phyloP scores from a whole-genome alignment of 1,140 invertebrate genomes.

The Epicauta chinensis region DNA sequence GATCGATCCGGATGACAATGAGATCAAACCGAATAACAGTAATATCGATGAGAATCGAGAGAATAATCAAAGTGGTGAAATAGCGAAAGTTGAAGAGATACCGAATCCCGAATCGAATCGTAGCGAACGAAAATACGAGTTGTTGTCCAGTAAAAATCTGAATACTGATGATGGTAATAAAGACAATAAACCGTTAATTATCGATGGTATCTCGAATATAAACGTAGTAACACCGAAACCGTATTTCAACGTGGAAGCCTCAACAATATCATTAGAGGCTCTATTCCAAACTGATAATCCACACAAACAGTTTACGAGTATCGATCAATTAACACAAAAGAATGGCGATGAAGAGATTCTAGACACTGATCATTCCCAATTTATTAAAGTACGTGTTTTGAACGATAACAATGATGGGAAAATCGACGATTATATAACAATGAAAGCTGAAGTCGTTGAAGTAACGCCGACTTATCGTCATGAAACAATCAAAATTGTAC shows the following conservation, averaged over 20 bases:
- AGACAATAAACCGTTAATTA: constrained; percentile 19
- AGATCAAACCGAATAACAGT: constrained; percentile 8
- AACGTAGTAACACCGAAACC: constrained; percentile 38
- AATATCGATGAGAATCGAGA: neutral
- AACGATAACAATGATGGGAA: constrained; percentile 20
- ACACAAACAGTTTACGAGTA: neutral
- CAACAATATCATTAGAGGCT: constrained; percentile 56
- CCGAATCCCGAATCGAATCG: constrained; percentile 19
- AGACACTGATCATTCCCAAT: constrained; percentile 32
- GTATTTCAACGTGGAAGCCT: constrained; percentile 45
- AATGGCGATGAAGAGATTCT: constrained; percentile 32
- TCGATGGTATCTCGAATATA: constrained; percentile 36
- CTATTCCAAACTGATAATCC: constrained; percentile 50
- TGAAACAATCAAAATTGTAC: constrained; percentile 37
- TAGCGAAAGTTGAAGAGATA: constrained; percentile 11
- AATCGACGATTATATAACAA: constrained; percentile 25
- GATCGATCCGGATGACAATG: constrained; percentile 40
- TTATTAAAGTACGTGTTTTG: constrained; percentile 35
- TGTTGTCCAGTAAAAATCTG: constrained; percentile 21
- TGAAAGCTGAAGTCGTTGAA: constrained; percentile 37
- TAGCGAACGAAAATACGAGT: constrained; percentile 31
- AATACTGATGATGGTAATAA: neutral
- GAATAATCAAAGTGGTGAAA: neutral
- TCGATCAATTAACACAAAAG: constrained; percentile 6
- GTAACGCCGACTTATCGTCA: constrained; percentile 28